Evolutionary conservation across 2,797 vertebrate species (phyloP), one percentile per base, ranked within the genome.

Genomic region (Pseudomugil gertrudae): DNA sequence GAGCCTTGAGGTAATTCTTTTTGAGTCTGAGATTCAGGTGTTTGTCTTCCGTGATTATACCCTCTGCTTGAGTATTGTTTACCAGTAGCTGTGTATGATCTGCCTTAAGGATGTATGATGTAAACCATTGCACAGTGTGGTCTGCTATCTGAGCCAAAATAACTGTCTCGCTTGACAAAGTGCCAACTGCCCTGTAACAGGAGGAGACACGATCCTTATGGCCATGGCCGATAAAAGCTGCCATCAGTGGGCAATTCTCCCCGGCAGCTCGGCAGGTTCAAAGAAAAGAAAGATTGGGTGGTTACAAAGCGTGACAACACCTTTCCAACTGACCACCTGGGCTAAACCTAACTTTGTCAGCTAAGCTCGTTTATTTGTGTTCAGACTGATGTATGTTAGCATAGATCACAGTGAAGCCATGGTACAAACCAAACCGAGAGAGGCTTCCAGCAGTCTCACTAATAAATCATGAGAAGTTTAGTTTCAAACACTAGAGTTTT

Each of bases 141-240:
- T 68, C 58, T 32, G 9, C 30, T 33, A 51, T 67, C 55, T 48
- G 32, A 70, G 36, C 33, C 62, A 40, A 43, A 58, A 71, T 69
- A 81, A 91, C 72, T 85, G 87, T 76, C 81, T 74, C 69, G 78
- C 63, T 86, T 77, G 92, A 94, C 76, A 88, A 92, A 72, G 84
- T 92, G 86, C 85, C 87, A 81, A 40, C 73, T 79, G 74, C 74
- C 86, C 90, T 69, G 78, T 68, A 88, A 80, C 56, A 80, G 79
- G 53, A 86, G 84, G 70, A 77, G 85, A 78, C 45, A 56, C 33
- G 68, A 60, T 84, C 84, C 67, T 87, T 74, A 84, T 89, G 85
- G 88, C 76, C 56, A 70, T 81, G 48, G 78, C 84, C 83, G 92
- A 94, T 89, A 86, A 92, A 90, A 75, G 80, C 56, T 66, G 83